A percentile compares a stretch with the other conserved stretches of the same genome.
These are phyloP conservation scores for Drosophila siamana DNA, from an alignment of 2,888 invertebrate genomes.

Conservation along the genomic window DNA sequence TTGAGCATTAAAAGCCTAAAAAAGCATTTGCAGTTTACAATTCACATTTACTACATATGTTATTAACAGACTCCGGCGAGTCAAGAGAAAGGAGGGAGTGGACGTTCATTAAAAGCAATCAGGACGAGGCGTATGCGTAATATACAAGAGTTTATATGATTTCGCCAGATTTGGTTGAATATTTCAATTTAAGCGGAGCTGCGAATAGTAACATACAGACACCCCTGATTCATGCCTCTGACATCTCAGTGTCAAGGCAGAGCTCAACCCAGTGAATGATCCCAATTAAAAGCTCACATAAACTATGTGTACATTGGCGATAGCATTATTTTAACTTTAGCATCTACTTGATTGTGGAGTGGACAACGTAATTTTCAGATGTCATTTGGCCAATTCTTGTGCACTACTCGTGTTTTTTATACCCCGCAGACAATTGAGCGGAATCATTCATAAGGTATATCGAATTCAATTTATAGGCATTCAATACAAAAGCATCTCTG, in stretches of 20 bases:
- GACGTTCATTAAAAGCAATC: constrained; percentile 23
- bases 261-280: constrained; percentile 23
- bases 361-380: constrained; percentile 30
- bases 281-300: constrained; percentile 59
- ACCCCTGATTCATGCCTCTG: constrained; percentile 23
- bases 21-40: constrained; percentile 62
- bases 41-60: constrained; percentile 28
- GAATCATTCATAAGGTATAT: background rate
- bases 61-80: background rate
- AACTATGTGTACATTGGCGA: background rate
- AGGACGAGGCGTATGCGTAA: constrained; percentile 72
- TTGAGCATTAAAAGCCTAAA: constrained; percentile 72
- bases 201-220: background rate
- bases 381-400: constrained; percentile 16
- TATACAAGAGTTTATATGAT: constrained; percentile 63
- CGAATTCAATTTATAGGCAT: background rate
- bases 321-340: constrained; percentile 35
- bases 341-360: constrained; percentile 42
- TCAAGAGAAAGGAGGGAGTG: constrained; percentile 12
- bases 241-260: constrained; percentile 47
- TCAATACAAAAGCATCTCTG: background rate
- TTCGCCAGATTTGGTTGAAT: constrained; percentile 17
- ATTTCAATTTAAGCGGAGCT: background rate
- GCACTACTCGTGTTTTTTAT: constrained; percentile 11
- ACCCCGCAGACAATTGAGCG: background rate